phyloP scores from a whole-genome alignment of 2,797 vertebrate species.

The Alca torda region DNA sequence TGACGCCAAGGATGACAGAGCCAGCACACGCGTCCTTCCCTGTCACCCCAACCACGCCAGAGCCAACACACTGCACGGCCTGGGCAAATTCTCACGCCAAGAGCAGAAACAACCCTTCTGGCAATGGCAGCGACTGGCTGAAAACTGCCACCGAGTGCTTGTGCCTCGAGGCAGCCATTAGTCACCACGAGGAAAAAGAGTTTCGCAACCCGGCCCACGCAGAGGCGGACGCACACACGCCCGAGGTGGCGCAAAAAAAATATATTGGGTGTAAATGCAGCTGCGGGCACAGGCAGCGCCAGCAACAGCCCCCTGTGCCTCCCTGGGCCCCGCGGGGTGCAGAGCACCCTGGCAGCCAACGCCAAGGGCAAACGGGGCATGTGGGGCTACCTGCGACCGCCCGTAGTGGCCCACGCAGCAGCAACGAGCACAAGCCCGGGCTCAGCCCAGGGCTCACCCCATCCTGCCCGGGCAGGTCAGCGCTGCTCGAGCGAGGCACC shows the following conservation, averaged over 20 bases:
- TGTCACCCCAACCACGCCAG: rapidly evolving
- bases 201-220: rapidly evolving
- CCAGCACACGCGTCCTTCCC: rapidly evolving
- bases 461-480: background rate
- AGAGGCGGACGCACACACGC: rapidly evolving
- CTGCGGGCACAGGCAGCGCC: rapidly evolving
- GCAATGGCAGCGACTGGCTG: background rate
- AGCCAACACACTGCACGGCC: rapidly evolving
- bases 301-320: rapidly evolving
- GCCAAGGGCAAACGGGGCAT: background rate
- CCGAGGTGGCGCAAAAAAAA: rapidly evolving
- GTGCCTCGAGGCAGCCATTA: background rate
- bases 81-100: background rate
- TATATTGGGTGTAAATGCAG: rapidly evolving
- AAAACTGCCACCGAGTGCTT: background rate
- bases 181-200: background rate
- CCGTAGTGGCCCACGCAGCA: rapidly evolving
- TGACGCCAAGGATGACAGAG: background rate
- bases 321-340: rapidly evolving
- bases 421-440: rapidly evolving
- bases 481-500: background rate
- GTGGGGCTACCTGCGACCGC: background rate
- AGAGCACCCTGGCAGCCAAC: background rate
- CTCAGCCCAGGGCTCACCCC: background rate
- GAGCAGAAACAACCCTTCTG: background rate